phyloP scores from a whole-genome alignment of 2,797 vertebrate genomes.

The Threskiornis aethiopicus region DNA sequence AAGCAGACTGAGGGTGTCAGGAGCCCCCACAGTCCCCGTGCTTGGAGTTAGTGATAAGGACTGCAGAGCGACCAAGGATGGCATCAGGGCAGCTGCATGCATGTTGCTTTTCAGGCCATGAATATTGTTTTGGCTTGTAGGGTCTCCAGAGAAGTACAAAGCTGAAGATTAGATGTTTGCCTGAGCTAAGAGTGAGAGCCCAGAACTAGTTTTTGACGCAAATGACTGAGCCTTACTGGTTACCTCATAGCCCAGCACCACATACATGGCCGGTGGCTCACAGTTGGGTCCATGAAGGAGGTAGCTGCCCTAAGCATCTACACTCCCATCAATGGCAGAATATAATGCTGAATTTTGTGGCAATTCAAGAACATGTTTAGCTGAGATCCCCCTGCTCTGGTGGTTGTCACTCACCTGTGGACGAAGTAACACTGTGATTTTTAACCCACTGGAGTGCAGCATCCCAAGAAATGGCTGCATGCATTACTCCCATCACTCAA shows the following conservation, averaged over 20 bases:
- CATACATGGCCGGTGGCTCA: rapidly evolving
- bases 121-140: not conserved
- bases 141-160: not conserved
- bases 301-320: not conserved
- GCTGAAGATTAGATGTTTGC: not conserved
- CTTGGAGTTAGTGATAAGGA: not conserved
- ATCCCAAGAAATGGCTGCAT: not conserved
- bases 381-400: not conserved
- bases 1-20: not conserved
- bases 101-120: not conserved
- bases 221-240: not conserved
- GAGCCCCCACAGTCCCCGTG: rapidly evolving
- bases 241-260: not conserved
- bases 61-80: not conserved
- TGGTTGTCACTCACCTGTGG: not conserved
- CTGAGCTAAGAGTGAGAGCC: not conserved
- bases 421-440: not conserved
- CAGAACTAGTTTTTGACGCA: not conserved
- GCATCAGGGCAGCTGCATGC: not conserved
- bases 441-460: not conserved
- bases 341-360: not conserved
- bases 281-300: not conserved
- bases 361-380: not conserved
- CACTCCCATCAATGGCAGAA: not conserved
- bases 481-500: not conserved